Evolutionary conservation across 1,140 invertebrate species (phyloP).

Genomic region (Drosophila setifemur): DNA sequence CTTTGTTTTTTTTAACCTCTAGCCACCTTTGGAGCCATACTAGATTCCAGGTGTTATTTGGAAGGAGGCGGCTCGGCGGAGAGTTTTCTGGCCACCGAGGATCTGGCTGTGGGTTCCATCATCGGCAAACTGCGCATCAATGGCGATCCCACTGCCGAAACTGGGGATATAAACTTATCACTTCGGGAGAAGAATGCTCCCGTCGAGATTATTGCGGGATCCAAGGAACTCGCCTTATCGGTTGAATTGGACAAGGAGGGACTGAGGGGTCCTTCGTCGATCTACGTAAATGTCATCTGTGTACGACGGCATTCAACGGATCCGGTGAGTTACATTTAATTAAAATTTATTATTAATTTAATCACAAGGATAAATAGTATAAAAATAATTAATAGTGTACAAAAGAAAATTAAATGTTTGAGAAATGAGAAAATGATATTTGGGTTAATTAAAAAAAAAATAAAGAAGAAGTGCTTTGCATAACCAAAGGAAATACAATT

Average conservation of each 20-base stretch:
- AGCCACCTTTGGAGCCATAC: conserved; percentile 83
- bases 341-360: too few relatives aligned
- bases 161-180: conserved; percentile 90
- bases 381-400: too few relatives aligned
- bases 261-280: conserved; percentile 90
- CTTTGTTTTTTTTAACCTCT: conserved; percentile 29
- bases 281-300: conserved; percentile 93
- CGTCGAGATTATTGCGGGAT: conserved; percentile 88
- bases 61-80: conserved; percentile 94
- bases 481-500: background rate
- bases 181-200: conserved; percentile 91
- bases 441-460: background rate
- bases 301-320: conserved; percentile 90
- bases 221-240: conserved; percentile 91
- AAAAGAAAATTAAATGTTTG: too few relatives aligned
- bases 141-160: conserved; percentile 87
- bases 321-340: conserved; percentile 83
- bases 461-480: background rate
- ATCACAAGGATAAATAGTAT: too few relatives aligned
- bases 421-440: background rate
- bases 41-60: conserved; percentile 93
- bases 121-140: conserved; percentile 90
- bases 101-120: conserved; percentile 89
- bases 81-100: conserved; percentile 94
- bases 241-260: conserved; percentile 93